Percentiles rank a stretch among this genome's conserved stretches.
Evolutionary conservation across 1,140 invertebrate genomes (phyloP).

Genomic region (Augochlora pura): DNA sequence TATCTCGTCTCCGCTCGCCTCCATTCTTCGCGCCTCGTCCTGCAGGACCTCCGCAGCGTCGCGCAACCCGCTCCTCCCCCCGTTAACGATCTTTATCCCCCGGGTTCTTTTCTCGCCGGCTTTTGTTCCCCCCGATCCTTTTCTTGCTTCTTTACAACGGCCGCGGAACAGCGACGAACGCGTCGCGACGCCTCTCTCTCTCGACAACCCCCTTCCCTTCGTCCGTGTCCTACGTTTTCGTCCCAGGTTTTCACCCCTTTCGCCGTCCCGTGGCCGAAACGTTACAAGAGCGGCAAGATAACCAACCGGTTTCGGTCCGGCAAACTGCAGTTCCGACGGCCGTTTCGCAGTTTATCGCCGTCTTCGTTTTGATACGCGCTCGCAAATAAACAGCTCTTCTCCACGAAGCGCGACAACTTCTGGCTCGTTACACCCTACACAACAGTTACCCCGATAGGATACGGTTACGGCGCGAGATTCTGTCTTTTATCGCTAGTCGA

Average conservation of each 20-base stretch:
- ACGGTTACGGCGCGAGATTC: no score
- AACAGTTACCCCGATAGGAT: neutral
- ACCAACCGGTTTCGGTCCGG: neutral
- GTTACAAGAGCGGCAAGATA: conserved; percentile 15
- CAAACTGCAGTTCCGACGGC: conserved; percentile 6
- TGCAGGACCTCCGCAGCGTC: neutral
- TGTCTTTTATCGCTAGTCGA: no score
- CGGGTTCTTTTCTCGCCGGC: neutral
- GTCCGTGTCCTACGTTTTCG: no score
- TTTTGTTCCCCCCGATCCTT: conserved; percentile 12
- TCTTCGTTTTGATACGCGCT: conserved; percentile 13
- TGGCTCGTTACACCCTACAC: neutral
- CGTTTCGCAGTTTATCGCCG: conserved; percentile 24
- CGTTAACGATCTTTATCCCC: conserved; percentile 14
- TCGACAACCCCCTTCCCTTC: no score
- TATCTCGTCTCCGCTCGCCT: conserved; percentile 31
- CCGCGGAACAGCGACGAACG: neutral
- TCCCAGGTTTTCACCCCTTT: no score
- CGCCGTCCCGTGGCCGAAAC: neutral
- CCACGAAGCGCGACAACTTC: neutral
- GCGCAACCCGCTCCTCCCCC: no score
- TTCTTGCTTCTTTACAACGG: neutral
- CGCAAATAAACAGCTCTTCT: neutral
- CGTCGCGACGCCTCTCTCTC: neutral
- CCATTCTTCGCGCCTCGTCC: conserved; percentile 5